A percentile compares a stretch with the other conserved stretches of the same genome.
Evolutionary conservation across 2,797 vertebrate species (phyloP).

Genomic region (Chanos chanos): DNA sequence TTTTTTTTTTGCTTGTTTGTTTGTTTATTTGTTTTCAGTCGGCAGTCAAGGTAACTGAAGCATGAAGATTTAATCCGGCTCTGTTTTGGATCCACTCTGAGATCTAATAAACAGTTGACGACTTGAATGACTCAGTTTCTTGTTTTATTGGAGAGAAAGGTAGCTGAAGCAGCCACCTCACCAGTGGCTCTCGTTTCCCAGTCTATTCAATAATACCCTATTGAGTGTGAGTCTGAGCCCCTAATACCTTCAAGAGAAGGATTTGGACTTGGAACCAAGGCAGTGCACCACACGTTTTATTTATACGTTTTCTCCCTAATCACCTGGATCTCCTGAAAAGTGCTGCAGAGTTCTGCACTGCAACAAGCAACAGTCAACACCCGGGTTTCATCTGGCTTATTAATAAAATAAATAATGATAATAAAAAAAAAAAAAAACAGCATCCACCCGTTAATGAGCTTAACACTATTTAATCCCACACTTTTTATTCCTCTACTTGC

Average conservation of each 20-base stretch:
- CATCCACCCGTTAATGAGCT: constrained; percentile 55
- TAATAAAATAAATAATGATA: too few relatives aligned
- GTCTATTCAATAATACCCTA: background rate
- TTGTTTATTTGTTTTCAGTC: too few relatives aligned
- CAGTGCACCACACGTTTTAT: constrained; percentile 35
- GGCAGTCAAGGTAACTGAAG: too few relatives aligned
- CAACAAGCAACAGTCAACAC: constrained; percentile 43
- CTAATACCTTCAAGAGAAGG: constrained; percentile 6
- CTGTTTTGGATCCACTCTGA: too few relatives aligned
- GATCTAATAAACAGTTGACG: too few relatives aligned
- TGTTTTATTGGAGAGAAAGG: too few relatives aligned
- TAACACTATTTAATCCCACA: constrained; percentile 52
- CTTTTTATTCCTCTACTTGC: constrained; percentile 35
- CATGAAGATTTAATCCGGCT: too few relatives aligned
- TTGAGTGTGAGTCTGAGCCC: background rate
- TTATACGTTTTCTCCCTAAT: too few relatives aligned
- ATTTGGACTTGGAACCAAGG: constrained; percentile 12
- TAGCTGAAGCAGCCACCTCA: too few relatives aligned
- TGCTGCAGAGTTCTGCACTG: constrained; percentile 14
- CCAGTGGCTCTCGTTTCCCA: background rate
- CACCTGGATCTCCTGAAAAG: constrained; percentile 49
- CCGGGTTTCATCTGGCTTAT: constrained; percentile 50
- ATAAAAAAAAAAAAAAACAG: constrained; percentile 40
- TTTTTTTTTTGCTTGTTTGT: too few relatives aligned
- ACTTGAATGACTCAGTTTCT: too few relatives aligned